phyloP scores from a whole-genome alignment of 2,797 vertebrate genomes.

The Xiphophorus birchmanni region DNA sequence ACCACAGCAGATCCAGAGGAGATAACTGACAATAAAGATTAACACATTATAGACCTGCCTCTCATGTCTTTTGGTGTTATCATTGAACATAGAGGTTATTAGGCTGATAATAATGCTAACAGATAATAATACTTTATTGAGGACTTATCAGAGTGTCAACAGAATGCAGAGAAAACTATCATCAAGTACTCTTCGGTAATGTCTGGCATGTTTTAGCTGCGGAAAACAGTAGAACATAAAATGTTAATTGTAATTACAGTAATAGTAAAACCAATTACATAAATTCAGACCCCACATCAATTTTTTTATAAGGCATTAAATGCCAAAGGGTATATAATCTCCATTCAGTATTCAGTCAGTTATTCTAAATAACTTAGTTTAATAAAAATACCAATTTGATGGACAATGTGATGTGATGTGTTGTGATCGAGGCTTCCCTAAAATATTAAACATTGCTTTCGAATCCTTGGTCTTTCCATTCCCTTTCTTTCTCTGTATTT shows the following conservation, averaged over 20 bases:
- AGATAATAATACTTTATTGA: not conserved
- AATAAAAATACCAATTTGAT: not conserved
- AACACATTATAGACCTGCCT: not conserved
- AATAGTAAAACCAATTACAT: not conserved
- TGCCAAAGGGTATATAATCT: not conserved
- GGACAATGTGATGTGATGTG: too few relatives aligned
- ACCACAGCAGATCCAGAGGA: not conserved
- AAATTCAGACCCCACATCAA: not conserved
- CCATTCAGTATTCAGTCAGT: not conserved
- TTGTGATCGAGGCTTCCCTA: too few relatives aligned
- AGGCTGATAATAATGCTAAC: not conserved
- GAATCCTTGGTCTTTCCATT: too few relatives aligned
- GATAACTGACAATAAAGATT: slow-evolving; percentile 43
- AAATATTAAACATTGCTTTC: too few relatives aligned
- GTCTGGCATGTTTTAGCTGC: too few relatives aligned
- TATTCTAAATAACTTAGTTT: not conserved
- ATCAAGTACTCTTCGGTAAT: not conserved
- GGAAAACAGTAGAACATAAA: not conserved
- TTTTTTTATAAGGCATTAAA: not conserved
- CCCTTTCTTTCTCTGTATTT: too few relatives aligned
- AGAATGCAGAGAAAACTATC: not conserved
- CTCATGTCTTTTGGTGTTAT: slow-evolving; percentile 5
- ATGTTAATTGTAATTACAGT: not conserved
- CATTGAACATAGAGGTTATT: not conserved
- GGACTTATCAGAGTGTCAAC: not conserved